Conservation (phyloP, 2,113 vertebrate species). For the Mystacornis crossleyi region DNA sequence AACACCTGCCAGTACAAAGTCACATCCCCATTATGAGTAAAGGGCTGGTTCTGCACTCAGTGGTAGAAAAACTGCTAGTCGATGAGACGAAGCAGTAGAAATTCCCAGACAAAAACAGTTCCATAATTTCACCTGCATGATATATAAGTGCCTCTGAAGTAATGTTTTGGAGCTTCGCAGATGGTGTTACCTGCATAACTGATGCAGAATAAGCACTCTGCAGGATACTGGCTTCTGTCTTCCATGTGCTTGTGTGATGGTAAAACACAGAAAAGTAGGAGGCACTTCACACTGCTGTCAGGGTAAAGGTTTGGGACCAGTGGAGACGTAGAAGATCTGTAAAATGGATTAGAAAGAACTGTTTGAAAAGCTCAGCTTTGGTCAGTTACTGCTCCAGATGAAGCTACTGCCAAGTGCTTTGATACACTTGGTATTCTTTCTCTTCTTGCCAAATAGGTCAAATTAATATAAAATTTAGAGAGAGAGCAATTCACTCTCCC, state of each 20-base stretch:
- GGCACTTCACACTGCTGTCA: neutral
- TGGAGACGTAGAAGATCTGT: neutral
- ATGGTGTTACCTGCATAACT: neutral
- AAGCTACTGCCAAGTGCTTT: neutral
- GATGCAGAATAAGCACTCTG: neutral
- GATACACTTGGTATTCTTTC: neutral
- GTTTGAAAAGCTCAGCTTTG: neutral
- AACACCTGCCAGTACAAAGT: neutral
- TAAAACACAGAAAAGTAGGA: neutral
- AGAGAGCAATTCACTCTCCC: neutral
- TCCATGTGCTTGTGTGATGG: fast-evolving
- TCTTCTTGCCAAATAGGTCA: neutral
- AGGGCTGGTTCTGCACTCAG: neutral
- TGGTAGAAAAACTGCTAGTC: neutral
- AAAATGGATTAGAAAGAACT: neutral
- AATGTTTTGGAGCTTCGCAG: neutral
- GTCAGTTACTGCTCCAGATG: neutral
- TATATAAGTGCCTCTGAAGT: neutral
- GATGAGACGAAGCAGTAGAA: neutral
- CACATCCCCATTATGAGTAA: neutral
- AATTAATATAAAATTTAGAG: neutral
- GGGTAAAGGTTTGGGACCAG: neutral
- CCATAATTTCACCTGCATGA: neutral
- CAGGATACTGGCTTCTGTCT: neutral
- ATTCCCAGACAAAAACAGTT: neutral